These are phyloP conservation scores for Steinernema khuongi DNA, from an alignment of 1,140 invertebrate genomes.

Conservation along the genomic window DNA sequence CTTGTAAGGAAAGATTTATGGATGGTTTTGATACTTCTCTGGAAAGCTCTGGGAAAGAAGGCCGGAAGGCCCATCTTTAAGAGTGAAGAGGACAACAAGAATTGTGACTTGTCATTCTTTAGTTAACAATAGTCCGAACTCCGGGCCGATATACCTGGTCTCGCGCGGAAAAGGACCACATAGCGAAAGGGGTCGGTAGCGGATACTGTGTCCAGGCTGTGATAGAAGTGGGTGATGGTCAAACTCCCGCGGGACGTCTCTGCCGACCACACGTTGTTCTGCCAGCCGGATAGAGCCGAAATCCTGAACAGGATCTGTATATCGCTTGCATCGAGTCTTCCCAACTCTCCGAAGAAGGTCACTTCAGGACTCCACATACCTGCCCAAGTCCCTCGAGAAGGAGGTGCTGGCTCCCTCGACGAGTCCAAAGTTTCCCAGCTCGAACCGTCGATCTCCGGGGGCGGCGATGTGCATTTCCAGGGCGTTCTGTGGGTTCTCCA, in stretches of 20 bases:
- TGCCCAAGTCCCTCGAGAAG: not conserved
- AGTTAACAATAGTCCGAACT: no score
- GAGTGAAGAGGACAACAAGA: no score
- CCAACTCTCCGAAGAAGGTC: no score
- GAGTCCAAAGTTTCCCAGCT: not conserved
- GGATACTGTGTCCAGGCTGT: not conserved
- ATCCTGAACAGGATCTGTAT: not conserved
- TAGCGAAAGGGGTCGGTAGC: not conserved
- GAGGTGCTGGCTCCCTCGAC: not conserved
- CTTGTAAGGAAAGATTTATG: no score
- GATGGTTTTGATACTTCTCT: no score
- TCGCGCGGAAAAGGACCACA: not conserved
- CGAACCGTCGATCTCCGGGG: not conserved
- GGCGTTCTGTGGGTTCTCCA: not conserved
- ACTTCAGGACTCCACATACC: not conserved
- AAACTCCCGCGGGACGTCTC: not conserved
- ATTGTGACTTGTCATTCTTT: no score
- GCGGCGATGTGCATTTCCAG: not conserved
- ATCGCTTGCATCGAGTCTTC: no score
- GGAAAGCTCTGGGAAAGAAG: no score
- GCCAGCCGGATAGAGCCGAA: not conserved
- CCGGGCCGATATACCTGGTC: not conserved
- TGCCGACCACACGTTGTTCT: not conserved
- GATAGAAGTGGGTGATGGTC: not conserved
- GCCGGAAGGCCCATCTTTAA: no score